Conservation (phyloP, 2,797 vertebrate species). For the Brachymystax lenok region DNA sequence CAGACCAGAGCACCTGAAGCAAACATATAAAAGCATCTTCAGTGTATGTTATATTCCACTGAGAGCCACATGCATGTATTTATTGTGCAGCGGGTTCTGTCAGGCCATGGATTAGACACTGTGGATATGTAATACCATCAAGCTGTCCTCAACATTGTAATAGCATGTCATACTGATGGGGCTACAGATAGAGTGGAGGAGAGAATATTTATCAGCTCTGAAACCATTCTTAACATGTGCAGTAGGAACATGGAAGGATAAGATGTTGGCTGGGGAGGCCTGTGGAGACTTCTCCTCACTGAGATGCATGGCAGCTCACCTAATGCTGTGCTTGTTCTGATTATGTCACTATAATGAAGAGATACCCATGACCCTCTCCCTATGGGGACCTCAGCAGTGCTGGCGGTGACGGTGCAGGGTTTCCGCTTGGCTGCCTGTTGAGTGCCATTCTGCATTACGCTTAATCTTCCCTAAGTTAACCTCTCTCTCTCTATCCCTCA, state of each 20-base stretch:
- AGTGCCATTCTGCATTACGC: slow-evolving; percentile 43
- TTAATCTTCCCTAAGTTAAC: slow-evolving; percentile 54
- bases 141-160: slow-evolving; percentile 51
- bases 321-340: slow-evolving; percentile 56
- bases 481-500: slow-evolving; percentile 14
- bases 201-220: slow-evolving; percentile 34
- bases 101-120: slow-evolving; percentile 39
- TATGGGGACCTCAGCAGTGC: slow-evolving; percentile 16
- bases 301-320: slow-evolving; percentile 40
- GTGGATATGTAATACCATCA: slow-evolving; percentile 41
- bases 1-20: slow-evolving; percentile 23
- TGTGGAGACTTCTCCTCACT: slow-evolving; percentile 38
- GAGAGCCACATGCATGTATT: not conserved
- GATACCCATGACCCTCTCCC: slow-evolving; percentile 41
- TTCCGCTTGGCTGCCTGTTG: slow-evolving; percentile 53
- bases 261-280: slow-evolving; percentile 15
- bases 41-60: slow-evolving; percentile 46
- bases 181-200: slow-evolving; percentile 22
- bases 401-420: slow-evolving; percentile 23
- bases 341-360: slow-evolving; percentile 63
- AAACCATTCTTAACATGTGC: slow-evolving; percentile 18
- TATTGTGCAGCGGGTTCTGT: not conserved
- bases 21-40: slow-evolving; percentile 57
- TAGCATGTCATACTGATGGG: slow-evolving; percentile 47
- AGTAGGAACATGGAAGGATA: slow-evolving; percentile 7